phyloP scores from a whole-genome alignment of 2,797 vertebrate species.

The Ctenosaura bakeri region DNA sequence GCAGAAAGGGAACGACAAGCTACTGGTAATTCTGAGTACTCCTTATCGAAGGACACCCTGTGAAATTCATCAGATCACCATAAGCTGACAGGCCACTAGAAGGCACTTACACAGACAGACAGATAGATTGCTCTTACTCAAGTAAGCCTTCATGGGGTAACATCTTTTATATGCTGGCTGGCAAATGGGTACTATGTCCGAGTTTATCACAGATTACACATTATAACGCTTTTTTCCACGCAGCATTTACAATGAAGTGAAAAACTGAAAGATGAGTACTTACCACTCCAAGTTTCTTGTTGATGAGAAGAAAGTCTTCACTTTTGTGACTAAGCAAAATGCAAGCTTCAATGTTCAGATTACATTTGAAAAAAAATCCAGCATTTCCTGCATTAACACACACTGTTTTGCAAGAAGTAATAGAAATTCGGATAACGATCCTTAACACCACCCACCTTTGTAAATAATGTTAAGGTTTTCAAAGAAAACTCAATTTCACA shows the following conservation, averaged over 20 bases:
- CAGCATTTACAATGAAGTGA: neutral
- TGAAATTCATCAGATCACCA: too few species aligned
- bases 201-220: neutral
- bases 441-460: neutral
- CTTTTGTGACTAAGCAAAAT: conserved; percentile 6
- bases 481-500: neutral
- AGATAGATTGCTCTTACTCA: neutral
- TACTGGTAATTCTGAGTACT: too few species aligned
- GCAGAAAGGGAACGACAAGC: too few species aligned
- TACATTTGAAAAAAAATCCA: neutral
- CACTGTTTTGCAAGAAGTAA: neutral
- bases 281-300: neutral
- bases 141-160: neutral
- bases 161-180: neutral
- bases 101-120: too few species aligned
- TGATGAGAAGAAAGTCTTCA: neutral
- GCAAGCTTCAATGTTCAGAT: neutral
- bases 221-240: neutral
- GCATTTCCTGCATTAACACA: conserved; percentile 21
- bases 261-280: neutral
- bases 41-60: too few species aligned
- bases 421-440: neutral
- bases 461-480: neutral
- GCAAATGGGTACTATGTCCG: neutral
- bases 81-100: too few species aligned